Evolutionary conservation across 2,888 invertebrate genomes (phyloP).

Genomic region (Anthophora plumipes): DNA sequence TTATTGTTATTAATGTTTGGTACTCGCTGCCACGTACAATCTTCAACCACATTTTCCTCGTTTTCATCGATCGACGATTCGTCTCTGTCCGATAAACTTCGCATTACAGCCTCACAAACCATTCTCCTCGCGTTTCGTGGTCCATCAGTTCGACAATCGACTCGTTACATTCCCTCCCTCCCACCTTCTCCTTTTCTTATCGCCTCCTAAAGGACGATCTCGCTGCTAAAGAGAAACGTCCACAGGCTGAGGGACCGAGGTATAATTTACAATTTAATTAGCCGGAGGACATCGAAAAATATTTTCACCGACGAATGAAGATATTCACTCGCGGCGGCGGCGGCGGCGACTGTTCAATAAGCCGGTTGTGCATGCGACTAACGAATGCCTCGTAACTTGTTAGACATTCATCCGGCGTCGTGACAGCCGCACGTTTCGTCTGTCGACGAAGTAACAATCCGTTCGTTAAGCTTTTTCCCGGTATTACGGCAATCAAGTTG

Average conservation of each 20-base stretch:
- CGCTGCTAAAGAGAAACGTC: conserved; percentile 15
- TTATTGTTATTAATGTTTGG: not conserved
- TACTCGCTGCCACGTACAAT: not conserved
- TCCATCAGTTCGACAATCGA: conserved; percentile 36
- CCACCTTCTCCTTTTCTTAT: not conserved
- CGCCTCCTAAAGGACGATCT: not conserved
- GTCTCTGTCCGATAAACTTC: conserved; percentile 22
- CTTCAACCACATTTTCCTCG: not conserved
- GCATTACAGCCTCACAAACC: conserved; percentile 25
- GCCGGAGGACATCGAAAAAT: conserved; percentile 33
- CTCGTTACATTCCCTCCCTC: conserved; percentile 30
- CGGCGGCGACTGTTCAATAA: conserved; percentile 23
- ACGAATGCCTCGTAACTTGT: conserved; percentile 64
- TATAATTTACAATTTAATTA: conserved; percentile 60
- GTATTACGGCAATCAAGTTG: conserved; percentile 69
- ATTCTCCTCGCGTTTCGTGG: conserved; percentile 31
- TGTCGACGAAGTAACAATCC: conserved; percentile 67
- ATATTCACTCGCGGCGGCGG: conserved; percentile 23
- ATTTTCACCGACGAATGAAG: conserved; percentile 46
- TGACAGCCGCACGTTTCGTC: conserved; percentile 62
- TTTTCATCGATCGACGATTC: conserved; percentile 31
- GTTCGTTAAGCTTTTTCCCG: conserved; percentile 73
- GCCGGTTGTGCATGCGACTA: conserved; percentile 47
- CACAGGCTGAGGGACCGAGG: not conserved
- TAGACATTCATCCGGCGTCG: conserved; percentile 67